These are phyloP conservation scores for Phyllotreta striolata DNA, from an alignment of 2,888 invertebrate species.

Conservation along the genomic window DNA sequence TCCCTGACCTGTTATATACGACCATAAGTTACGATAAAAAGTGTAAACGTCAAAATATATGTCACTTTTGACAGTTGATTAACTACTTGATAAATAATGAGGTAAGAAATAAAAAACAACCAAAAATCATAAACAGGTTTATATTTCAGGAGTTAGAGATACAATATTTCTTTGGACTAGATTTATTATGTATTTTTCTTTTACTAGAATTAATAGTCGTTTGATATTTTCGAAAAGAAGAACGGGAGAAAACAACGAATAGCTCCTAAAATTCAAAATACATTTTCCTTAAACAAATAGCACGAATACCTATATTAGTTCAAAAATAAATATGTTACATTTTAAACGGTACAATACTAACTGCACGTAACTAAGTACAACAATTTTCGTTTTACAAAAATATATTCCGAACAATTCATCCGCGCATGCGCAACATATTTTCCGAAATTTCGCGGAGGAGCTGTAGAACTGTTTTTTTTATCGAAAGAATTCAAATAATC, in stretches of 20 bases:
- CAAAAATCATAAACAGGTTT: conserved; percentile 35
- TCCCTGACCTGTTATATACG: too few relatives aligned
- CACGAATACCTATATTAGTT: conserved; percentile 35
- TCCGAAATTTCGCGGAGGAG: conserved; percentile 29
- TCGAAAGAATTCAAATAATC: not conserved
- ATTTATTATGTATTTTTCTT: conserved; percentile 40
- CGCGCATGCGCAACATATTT: conserved; percentile 38
- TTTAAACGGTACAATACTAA: conserved; percentile 26
- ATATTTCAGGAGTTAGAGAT: conserved; percentile 42
- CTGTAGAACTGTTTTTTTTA: conserved; percentile 5
- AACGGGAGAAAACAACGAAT: conserved; percentile 32
- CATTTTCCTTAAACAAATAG: conserved; percentile 36
- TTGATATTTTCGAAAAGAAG: conserved; percentile 23
- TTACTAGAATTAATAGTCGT: conserved; percentile 26
- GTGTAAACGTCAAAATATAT: too few relatives aligned
- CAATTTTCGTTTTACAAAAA: conserved; percentile 38
- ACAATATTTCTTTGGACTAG: conserved; percentile 49
- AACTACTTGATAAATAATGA: too few relatives aligned
- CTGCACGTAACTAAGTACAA: conserved; percentile 34
- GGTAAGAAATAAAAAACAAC: too few relatives aligned
- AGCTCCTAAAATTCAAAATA: conserved; percentile 35
- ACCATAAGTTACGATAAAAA: too few relatives aligned
- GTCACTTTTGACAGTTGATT: too few relatives aligned
- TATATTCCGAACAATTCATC: conserved; percentile 39
- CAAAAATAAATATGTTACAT: conserved; percentile 39